A percentile compares a stretch with the other conserved stretches of the same genome.
Evolutionary conservation across 2,888 invertebrate species (phyloP).

Genomic region (Idaea dimidiata): DNA sequence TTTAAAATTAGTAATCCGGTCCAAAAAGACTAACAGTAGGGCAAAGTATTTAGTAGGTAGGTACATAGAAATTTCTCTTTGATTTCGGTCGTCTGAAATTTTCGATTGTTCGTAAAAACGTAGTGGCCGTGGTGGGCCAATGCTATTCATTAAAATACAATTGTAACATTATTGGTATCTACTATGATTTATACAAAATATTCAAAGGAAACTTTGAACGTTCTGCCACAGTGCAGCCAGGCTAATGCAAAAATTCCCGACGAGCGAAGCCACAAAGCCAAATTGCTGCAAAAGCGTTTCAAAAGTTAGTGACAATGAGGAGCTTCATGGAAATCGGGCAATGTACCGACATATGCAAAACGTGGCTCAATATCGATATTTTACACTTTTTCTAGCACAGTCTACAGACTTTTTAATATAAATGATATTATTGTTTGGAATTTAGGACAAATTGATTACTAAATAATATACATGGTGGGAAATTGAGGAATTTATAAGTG

Average conservation of each 20-base stretch:
- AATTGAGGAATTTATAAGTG: too few species aligned
- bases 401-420: background rate
- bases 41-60: too few species aligned
- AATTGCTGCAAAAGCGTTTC: conserved; percentile 47
- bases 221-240: conserved; percentile 8
- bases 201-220: conserved; percentile 4
- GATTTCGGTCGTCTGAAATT: background rate
- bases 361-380: background rate
- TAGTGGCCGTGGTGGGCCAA: too few species aligned
- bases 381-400: background rate
- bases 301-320: conserved; percentile 43
- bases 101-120: background rate
- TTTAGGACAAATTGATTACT: too few species aligned
- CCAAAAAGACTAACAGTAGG: too few species aligned
- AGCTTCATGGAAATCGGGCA: conserved; percentile 33
- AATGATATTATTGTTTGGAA: background rate
- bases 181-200: background rate
- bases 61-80: too few species aligned
- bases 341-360: background rate
- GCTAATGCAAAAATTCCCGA: conserved; percentile 49
- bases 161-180: too few species aligned
- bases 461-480: too few species aligned
- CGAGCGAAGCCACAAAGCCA: conserved; percentile 47
- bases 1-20: too few species aligned
- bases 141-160: too few species aligned